A percentile compares a stretch with the other conserved stretches of the same genome.
Conservation (phyloP, 2,888 invertebrate genomes). For the Schizaphis graminum region DNA sequence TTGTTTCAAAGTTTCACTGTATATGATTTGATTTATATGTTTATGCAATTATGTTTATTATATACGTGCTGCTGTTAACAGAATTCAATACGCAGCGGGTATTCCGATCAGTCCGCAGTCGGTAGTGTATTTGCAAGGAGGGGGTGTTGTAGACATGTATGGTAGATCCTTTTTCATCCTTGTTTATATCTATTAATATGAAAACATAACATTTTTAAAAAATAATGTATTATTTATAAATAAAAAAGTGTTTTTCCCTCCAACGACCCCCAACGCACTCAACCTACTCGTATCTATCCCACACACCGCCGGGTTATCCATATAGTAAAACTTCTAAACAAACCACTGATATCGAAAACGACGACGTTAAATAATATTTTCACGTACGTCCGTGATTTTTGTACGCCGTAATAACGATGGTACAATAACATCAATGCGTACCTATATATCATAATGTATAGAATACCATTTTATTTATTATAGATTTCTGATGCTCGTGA, state of each 20-base stretch:
- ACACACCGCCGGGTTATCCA: not conserved
- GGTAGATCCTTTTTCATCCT: not conserved
- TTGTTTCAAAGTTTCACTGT: not conserved
- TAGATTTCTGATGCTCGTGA: not conserved
- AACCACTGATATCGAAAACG: not conserved
- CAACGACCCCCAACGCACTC: too few relatives aligned
- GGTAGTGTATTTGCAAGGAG: not conserved
- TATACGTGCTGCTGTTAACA: not conserved
- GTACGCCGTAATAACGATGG: too few relatives aligned
- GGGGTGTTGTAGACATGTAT: not conserved
- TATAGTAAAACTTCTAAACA: not conserved
- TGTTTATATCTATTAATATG: not conserved
- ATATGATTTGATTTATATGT: not conserved
- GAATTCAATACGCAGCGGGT: not conserved
- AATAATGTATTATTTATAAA: not conserved
- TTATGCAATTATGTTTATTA: not conserved
- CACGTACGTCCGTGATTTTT: too few relatives aligned
- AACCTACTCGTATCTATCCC: too few relatives aligned
- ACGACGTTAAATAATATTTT: too few relatives aligned
- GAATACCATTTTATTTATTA: not conserved
- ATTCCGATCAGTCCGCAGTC: not conserved
- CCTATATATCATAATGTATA: not conserved
- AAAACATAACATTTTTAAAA: not conserved
- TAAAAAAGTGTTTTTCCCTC: not conserved
- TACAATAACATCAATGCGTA: too few relatives aligned